phyloP scores from a whole-genome alignment of 1,140 invertebrate genomes.

The Pectinophora gossypiella region DNA sequence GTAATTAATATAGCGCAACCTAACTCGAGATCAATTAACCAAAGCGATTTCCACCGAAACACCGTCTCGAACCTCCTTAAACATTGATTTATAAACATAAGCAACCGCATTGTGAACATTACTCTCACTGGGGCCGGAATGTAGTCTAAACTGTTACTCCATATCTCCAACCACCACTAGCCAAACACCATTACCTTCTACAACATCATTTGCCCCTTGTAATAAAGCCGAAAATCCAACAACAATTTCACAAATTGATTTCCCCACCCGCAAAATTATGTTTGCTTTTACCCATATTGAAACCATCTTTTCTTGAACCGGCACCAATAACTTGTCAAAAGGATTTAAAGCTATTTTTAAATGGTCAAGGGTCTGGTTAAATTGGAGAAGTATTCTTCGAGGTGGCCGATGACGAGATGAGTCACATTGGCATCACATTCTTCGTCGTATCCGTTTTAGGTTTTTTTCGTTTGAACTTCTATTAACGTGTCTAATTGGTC shows the following conservation, averaged over 20 bases:
- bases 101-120: conserved; percentile 17
- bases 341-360: conserved; percentile 23
- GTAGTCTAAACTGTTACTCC: conserved; percentile 51
- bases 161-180: not conserved
- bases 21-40: too few species aligned
- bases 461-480: conserved; percentile 38
- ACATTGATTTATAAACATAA: conserved; percentile 36
- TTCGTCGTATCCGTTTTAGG: conserved; percentile 56
- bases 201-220: not conserved
- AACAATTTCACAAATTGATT: conserved; percentile 20
- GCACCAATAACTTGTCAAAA: conserved; percentile 14
- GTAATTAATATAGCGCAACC: too few species aligned
- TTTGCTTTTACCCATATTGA: conserved; percentile 19
- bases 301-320: conserved; percentile 20
- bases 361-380: conserved; percentile 13
- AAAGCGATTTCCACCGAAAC: too few species aligned
- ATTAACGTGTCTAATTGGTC: conserved; percentile 35
- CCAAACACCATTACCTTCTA: not conserved
- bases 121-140: conserved; percentile 40
- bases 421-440: conserved; percentile 62
- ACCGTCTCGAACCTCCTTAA: not conserved
- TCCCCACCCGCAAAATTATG: conserved; percentile 22
- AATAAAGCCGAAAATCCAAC: not conserved
- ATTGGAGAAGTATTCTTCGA: conserved; percentile 34
- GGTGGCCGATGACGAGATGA: conserved; percentile 63